Percentiles rank a stretch among this genome's conserved stretches.
Conservation (phyloP, 2,888 invertebrate species). For the Apodemia duryi region DNA sequence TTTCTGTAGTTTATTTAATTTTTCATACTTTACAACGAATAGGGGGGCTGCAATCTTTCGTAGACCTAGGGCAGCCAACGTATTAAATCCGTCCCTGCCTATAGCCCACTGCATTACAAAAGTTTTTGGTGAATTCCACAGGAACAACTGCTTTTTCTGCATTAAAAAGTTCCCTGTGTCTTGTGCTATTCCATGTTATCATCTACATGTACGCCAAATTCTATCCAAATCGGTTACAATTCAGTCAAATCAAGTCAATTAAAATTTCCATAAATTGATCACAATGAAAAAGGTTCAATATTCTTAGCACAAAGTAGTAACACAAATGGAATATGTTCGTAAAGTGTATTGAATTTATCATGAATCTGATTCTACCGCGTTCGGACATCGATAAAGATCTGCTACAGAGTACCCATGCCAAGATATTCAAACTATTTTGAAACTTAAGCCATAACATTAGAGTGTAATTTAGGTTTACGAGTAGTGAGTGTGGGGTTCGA, state of each 20-base stretch:
- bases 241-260: background rate
- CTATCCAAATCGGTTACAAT: no score
- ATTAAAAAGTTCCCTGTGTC: no score
- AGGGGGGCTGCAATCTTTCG: no score
- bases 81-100: no score
- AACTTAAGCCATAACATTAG: background rate
- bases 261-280: constrained; percentile 4
- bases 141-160: no score
- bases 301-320: background rate
- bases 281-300: background rate
- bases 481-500: constrained; percentile 31
- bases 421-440: background rate
- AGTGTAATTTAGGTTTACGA: constrained; percentile 22
- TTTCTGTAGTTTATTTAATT: no score
- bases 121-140: no score
- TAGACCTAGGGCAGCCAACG: no score
- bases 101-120: no score
- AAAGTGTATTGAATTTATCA: constrained; percentile 16
- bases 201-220: no score
- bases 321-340: constrained; percentile 5
- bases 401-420: constrained; percentile 13
- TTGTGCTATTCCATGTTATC: no score
- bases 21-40: no score
- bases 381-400: constrained; percentile 21
- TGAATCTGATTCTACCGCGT: constrained; percentile 14